Base-by-base conservation (phyloP, 2,797 vertebrate genomes). In the Urophycis tenuis region DNA sequence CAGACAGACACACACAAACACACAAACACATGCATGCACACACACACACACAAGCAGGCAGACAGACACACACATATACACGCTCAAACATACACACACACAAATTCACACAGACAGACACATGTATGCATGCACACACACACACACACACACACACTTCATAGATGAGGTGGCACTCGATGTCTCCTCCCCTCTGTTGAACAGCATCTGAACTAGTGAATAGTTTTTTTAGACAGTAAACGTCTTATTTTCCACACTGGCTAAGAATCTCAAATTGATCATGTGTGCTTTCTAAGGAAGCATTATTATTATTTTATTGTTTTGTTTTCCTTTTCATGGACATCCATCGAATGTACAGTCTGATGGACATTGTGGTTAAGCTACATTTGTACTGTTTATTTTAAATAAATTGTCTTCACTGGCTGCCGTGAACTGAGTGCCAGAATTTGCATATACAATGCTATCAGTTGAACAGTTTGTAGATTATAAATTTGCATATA, bases 261-360 rank as follows among this genome's bases (percentile, higher is more conserved):
- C 86, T 86, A 73, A 82, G 72, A 82, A 81, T 85, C 83, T 82
- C 81, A 77, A 80, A 82, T 84, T 83, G 82, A 88, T 85, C 10
- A 36, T 79, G 80, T 87, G 83, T 92, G 91, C 92, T 92, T 92
- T 92, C 90, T 92, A 84, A 91, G 91, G 91, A 92, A 92, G 92
- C 91, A 85, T 39, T 41, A 88, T 79, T 82, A 76, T 75, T 49
- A 3, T 49, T 17, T 3, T 19, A 17, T 49, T 49, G 5, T 49
- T 22, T 49, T 60, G 15, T 69, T 79, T 79, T 79, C 77, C 79
- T 79, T 83, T 84, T 74, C 77, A 34, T 82, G 85, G 83, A 88
- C 83, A 87, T 86, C 81, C 83, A 87, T 86, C 81, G 86, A 79
- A 83, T 87, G 85, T 85, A 87, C 78, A 78, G 64, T 79, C 79